Conservation (phyloP, 2,797 vertebrate genomes). For the Notoglanidium macrostoma region DNA sequence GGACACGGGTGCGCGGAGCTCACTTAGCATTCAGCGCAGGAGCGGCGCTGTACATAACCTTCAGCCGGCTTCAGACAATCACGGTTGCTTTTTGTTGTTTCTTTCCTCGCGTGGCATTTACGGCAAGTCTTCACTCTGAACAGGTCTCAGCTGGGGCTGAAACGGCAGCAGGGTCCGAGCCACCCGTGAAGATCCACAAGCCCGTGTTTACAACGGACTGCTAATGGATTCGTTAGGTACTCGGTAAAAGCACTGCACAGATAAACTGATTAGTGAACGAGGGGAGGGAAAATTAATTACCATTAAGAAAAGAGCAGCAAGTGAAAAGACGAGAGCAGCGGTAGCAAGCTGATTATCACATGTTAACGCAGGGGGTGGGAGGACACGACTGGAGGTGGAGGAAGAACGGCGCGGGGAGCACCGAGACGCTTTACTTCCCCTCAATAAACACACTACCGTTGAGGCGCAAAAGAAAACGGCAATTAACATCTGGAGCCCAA, state of each 20-base stretch:
- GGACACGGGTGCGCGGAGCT: conserved; percentile 2
- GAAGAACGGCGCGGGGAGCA: neutral
- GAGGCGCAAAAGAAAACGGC: neutral
- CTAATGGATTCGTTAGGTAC: conserved; percentile 16
- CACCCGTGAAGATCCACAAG: neutral
- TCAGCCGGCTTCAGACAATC: conserved; percentile 20
- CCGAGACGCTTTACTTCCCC: neutral
- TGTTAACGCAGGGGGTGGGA: neutral
- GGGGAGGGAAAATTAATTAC: conserved; percentile 3
- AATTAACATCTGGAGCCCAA: neutral
- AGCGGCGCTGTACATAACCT: conserved; percentile 40
- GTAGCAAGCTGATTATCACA: neutral
- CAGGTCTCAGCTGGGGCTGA: neutral
- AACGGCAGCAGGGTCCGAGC: conserved; percentile 6
- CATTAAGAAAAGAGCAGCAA: neutral
- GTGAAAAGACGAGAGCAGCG: neutral
- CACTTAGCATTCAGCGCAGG: conserved; percentile 40
- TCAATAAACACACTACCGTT: neutral
- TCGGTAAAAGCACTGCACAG: neutral
- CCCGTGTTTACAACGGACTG: neutral
- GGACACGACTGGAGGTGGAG: neutral
- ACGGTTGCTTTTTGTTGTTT: neutral
- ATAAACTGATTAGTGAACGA: conserved; percentile 7
- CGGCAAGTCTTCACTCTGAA: neutral
- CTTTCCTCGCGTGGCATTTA: neutral